Evolutionary conservation across 2,113 vertebrate species (phyloP), one percentile per base, ranked within the genome.

Genomic region (Eidolon helvum): DNA sequence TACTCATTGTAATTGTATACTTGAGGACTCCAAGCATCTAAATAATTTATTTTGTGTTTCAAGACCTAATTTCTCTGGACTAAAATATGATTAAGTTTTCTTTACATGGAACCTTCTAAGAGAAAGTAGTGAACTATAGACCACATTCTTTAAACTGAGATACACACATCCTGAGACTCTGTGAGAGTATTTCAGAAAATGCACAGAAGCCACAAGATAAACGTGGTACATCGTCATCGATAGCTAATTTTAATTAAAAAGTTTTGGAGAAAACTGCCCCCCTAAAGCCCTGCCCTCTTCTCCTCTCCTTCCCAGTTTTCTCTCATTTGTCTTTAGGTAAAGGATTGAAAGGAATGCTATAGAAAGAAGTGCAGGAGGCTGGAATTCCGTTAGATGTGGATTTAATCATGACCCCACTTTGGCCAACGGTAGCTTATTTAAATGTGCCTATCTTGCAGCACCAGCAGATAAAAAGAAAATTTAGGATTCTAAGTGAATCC

Each of bases 1-100:
- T 75, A 33, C 8, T 84, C 59, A 68, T 45, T 68, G 12, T 89
- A 87, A 80, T 61, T 71, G 53, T 69, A 63, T 75, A 50, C 55
- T 55, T 57, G 55, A 77, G 38, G 95, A 21, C n/a, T 57, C 59
- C 85, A 85, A 84, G 53, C 2, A 3, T 66, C 22, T 71, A 85
- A 96, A 87, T 95, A 85, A 96, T 96, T 94, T 68, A 84, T 72
- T 48, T 18, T 79, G 35, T 69, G 57, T 84, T 78, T 94, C n/a
- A 71, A 77, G 53, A 72, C 26, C 14, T 24, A 91, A 7, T 63
- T 94, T 92, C 22, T 9, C 59, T 90, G 72, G 45, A 21, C 50
- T 94, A 55, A 92, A 95, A 87, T 94, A 43, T 87, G 66, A 90
- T 59, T 55, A 82, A 48, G 4, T 90, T 12, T 84, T 14, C 57